A percentile compares a stretch with the other conserved stretches of the same genome.
These are phyloP conservation scores for Drosophila sp. DNA, from an alignment of 1,140 invertebrate species.

Conservation along the genomic window DNA sequence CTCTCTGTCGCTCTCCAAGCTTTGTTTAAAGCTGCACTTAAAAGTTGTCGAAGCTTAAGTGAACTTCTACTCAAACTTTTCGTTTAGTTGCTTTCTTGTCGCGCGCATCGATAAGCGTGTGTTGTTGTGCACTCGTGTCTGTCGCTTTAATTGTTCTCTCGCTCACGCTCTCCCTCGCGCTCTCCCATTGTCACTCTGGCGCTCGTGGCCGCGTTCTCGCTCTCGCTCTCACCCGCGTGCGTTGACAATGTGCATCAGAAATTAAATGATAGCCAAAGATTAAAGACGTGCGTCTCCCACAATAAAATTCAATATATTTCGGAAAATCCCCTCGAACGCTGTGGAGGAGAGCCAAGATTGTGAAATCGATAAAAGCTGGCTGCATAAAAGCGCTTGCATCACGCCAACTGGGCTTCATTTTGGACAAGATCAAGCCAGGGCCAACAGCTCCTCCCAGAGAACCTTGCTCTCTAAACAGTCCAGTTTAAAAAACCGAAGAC, in stretches of 20 bases:
- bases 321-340: slow-evolving; percentile 57
- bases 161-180: background rate
- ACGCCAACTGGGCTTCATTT: slow-evolving; percentile 51
- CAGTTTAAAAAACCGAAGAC: slow-evolving; percentile 8
- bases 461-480: slow-evolving; percentile 2
- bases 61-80: slow-evolving; percentile 40
- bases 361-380: slow-evolving; percentile 25
- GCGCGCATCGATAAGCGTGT: slow-evolving; percentile 52
- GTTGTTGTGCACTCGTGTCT: slow-evolving; percentile 16
- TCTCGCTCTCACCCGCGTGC: slow-evolving; percentile 18
- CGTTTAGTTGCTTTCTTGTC: slow-evolving; percentile 64
- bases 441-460: slow-evolving; percentile 35
- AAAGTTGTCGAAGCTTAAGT: slow-evolving; percentile 42
- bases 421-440: slow-evolving; percentile 47
- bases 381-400: slow-evolving; percentile 66
- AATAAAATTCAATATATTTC: slow-evolving; percentile 22
- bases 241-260: slow-evolving; percentile 33
- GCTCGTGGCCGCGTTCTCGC: slow-evolving; percentile 8
- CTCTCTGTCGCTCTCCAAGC: slow-evolving; percentile 45
- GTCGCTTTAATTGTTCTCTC: slow-evolving; percentile 54
- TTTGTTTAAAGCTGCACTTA: slow-evolving; percentile 71
- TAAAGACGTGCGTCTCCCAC: slow-evolving; percentile 56
- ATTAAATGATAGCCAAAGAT: slow-evolving; percentile 37
- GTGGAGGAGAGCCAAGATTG: slow-evolving; percentile 38
- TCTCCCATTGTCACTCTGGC: too few relatives aligned